Evolutionary conservation across 2,797 vertebrate species (phyloP).

Genomic region (Muraenolepis orangiensis): DNA sequence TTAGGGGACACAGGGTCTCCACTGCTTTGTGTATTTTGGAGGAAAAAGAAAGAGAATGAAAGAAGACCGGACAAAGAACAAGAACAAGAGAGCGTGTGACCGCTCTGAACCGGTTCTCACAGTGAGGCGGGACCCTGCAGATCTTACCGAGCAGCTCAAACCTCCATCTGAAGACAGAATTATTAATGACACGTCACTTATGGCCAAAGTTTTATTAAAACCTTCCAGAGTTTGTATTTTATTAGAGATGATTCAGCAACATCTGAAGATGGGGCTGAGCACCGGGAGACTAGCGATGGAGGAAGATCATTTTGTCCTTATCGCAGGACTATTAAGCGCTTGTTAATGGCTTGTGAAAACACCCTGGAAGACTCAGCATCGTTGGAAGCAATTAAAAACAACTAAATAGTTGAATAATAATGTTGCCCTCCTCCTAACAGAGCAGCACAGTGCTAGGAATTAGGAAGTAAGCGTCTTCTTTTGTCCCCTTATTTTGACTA

Average conservation of each 20-base stretch:
- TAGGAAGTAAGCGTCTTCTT: not conserved
- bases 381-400: conserved; percentile 24
- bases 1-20: too few relatives aligned
- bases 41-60: not conserved
- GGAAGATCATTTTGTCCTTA: conserved; percentile 8
- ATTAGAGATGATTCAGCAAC: conserved; percentile 45
- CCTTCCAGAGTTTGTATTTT: conserved; percentile 35
- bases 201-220: not conserved
- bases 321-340: conserved; percentile 22
- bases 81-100: not conserved
- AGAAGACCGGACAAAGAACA: not conserved
- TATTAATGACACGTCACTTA: conserved; percentile 64
- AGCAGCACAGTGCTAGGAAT: not conserved
- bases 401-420: conserved; percentile 10
- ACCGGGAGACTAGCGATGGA: not conserved
- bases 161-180: conserved; percentile 57
- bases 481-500: not conserved
- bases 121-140: conserved; percentile 51
- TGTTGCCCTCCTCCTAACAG: not conserved
- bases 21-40: not conserved
- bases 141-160: conserved; percentile 54
- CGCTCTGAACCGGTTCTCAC: conserved; percentile 19
- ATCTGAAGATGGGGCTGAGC: conserved; percentile 18
- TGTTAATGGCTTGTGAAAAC: conserved; percentile 23
- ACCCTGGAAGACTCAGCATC: conserved; percentile 6